Evolutionary conservation across 2,797 vertebrate genomes (phyloP).

Genomic region (Champsocephalus gunnari): DNA sequence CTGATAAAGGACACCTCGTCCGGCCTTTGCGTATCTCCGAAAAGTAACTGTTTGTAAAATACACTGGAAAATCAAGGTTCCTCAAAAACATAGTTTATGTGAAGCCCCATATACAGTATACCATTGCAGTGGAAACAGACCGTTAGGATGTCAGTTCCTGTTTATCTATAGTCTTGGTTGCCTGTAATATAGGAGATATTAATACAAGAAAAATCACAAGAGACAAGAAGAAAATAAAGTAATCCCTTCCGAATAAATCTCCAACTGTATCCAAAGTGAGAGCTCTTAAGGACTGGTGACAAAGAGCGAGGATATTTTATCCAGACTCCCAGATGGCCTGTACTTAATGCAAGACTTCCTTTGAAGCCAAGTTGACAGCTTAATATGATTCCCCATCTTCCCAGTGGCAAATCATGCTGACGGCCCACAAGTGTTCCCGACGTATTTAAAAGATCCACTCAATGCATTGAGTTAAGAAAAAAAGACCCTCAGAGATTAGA

Average conservation of each 20-base stretch:
- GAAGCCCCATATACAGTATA: neutral
- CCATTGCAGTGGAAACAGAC: neutral
- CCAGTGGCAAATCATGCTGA: constrained; percentile 55
- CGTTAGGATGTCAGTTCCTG: neutral
- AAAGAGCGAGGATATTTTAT: constrained; percentile 29
- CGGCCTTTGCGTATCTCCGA: too few relatives aligned
- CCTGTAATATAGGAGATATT: constrained; percentile 7
- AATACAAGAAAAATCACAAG: constrained; percentile 4
- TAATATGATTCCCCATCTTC: constrained; percentile 49
- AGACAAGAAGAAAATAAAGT: constrained; percentile 30
- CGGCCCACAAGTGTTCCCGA: constrained; percentile 63
- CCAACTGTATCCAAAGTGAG: constrained; percentile 28
- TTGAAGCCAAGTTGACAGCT: constrained; percentile 49
- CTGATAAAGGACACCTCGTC: too few relatives aligned
- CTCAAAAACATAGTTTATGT: neutral
- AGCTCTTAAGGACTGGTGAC: constrained; percentile 23
- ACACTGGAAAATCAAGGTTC: neutral
- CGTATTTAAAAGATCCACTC: constrained; percentile 58
- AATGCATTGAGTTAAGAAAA: constrained; percentile 44
- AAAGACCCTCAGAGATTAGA: constrained; percentile 74
- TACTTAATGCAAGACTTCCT: constrained; percentile 47
- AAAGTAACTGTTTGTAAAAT: too few relatives aligned
- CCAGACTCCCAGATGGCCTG: constrained; percentile 50
- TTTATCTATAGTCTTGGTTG: neutral
- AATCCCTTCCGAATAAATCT: constrained; percentile 34